These are phyloP conservation scores for Agrenia bidenticulata DNA, from an alignment of 2,888 invertebrate species.

Conservation along the genomic window DNA sequence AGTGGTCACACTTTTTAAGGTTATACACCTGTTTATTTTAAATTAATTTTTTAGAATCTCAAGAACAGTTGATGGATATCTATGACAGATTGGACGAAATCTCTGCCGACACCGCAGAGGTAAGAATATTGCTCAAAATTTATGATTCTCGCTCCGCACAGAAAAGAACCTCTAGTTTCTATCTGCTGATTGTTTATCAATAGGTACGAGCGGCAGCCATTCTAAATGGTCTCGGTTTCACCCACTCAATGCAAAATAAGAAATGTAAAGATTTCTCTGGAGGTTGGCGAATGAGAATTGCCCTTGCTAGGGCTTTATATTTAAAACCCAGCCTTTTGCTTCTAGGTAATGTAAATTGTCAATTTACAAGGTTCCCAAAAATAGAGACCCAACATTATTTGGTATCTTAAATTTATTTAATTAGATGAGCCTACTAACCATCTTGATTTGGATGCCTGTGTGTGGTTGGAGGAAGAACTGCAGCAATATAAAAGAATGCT, in stretches of 20 bases:
- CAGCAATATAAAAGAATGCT: constrained; percentile 94
- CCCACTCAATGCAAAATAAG: constrained; percentile 64
- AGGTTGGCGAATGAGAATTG: constrained; percentile 67
- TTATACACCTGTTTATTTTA: constrained; percentile 10
- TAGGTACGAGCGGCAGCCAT: constrained; percentile 80
- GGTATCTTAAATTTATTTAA: neutral
- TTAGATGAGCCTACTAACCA: constrained; percentile 62
- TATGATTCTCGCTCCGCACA: too few relatives aligned
- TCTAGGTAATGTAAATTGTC: constrained; percentile 30
- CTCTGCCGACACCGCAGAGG: constrained; percentile 91
- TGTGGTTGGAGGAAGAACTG: constrained; percentile 98
- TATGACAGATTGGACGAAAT: constrained; percentile 97
- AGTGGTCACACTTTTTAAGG: neutral
- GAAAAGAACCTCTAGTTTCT: too few relatives aligned
- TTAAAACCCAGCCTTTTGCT: constrained; percentile 40
- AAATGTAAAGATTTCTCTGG: constrained; percentile 68
- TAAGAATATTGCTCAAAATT: constrained; percentile 54
- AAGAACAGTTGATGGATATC: constrained; percentile 95
- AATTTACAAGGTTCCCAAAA: neutral
- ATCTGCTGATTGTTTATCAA: neutral
- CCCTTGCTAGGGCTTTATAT: constrained; percentile 58
- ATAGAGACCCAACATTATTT: constrained; percentile 1
- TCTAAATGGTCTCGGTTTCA: constrained; percentile 94
- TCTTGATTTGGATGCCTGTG: constrained; percentile 88
- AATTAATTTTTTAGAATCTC: constrained; percentile 67